Base-by-base conservation (phyloP, 1,140 invertebrate species). In the Drosophila saltans region DNA sequence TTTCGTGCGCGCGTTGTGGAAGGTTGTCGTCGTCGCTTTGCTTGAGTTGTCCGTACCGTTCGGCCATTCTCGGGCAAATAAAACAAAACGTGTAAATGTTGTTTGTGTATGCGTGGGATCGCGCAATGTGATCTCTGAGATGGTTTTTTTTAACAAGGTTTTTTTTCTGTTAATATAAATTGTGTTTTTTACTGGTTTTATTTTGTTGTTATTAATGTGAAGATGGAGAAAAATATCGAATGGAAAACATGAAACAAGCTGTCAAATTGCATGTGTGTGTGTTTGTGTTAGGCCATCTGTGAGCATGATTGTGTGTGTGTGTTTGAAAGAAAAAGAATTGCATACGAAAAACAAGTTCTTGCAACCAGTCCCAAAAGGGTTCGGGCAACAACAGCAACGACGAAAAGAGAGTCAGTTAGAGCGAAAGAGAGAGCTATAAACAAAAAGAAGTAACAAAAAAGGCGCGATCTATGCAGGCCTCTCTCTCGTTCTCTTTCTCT, bases 291-390 rank as follows among this genome's bases (percentile, higher is more conserved):
- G 24, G 45, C 45, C 45, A 52, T 52, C 45, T 52, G 45, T 66
- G 57, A 66, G 16, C n/a, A 16, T 40, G 56, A 55, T n/a, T 69
- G 43, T 72, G 26, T 69, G 68, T 58, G 48, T 43, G 59, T 57
- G 55, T 59, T 7, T 75, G 59, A 57, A 59, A 74, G 64, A 45
- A 64, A 72, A 68, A 66, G 84, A 86, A 86, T 86, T 88, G 83
- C 83, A 86, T 83, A 63, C 62, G 68, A 57, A 86, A 86, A 88
- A 88, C 83, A 68, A 56, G 83, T 88, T 88, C 77, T 71, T 80
- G 80, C 80, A 83, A 74, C 82, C 71, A 78, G 80, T 82, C 75
- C 78, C 55, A 70, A 66, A 88, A 77, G 83, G 83, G 79, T 83
- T 58, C 56, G 66, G 52, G 52, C 52, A 72, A 64, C 45, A 66